Evolutionary conservation across 2,888 invertebrate genomes (phyloP), one percentile per base, ranked within the genome.

Genomic region (Serripes groenlandicus): DNA sequence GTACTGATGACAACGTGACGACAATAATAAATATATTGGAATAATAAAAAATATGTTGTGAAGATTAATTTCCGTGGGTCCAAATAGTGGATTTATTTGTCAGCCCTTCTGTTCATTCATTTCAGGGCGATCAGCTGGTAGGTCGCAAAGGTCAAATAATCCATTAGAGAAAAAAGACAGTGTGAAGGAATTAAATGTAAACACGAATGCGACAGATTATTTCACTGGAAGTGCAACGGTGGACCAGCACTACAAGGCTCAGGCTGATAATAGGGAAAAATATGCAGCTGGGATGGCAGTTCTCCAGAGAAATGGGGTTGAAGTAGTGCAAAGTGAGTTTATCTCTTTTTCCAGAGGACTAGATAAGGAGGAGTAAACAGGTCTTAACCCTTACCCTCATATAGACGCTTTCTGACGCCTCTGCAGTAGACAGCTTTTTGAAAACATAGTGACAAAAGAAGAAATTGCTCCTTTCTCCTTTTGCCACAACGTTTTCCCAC

Each of bases 241-340:
- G 28, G 90, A 92, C n/a, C 90, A 93, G 58, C 94, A 94, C 75
- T 87, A 87, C 71, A 83, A 86, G 3, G 94, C 89, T 0, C 94
- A 94, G 81, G 81, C 90, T 3, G 80, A 89, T 49, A 92, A 94
- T 79, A 80, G 88, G 60, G 78, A 78, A 9, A 85, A 92, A 66
- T 94, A 94, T 79, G 89, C 90, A 18, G 93, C 94, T 5, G 92
- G 89, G 0, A 85, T 94, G 87, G 90, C 90, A 1, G 90, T 91
- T 4, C 77, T 93, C 56, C 72, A 90, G 75, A 88, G 90, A 37
- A 92, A 84, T 78, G 92, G 92, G 1, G 91, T 93, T 34, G 92
- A 92, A 23, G 83, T 93, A 34, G 88, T 92, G n/a, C 91, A 92
- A 75, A 94, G 93, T 94, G 89, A 89, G 93, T 91, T 49, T 49